Conservation (phyloP, 2,113 vertebrate species). For the Datnioides undecimradiatus region DNA sequence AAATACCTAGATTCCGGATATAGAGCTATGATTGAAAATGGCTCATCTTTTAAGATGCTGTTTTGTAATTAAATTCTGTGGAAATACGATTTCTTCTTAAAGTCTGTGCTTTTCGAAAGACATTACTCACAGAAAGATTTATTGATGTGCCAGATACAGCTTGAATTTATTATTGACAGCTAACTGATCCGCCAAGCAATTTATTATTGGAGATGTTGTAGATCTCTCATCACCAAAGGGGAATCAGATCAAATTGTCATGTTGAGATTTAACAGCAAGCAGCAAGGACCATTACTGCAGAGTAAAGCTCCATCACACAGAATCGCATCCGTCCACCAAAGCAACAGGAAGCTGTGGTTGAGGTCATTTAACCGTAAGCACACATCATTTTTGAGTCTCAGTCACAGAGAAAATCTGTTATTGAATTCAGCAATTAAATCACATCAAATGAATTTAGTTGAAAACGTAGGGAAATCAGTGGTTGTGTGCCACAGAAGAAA, state of each 20-base stretch:
- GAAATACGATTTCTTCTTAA: slow-evolving; percentile 17
- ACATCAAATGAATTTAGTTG: neutral
- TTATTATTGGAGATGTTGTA: neutral
- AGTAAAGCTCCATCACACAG: neutral
- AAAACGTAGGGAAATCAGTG: neutral
- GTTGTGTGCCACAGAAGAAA: neutral
- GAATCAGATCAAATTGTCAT: neutral
- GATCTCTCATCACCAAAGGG: neutral
- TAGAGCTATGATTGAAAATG: slow-evolving; percentile 17
- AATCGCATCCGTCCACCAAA: neutral
- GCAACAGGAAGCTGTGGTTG: neutral
- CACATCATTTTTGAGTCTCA: neutral
- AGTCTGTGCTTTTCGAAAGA: slow-evolving; percentile 15
- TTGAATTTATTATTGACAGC: neutral
- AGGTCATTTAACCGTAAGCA: neutral
- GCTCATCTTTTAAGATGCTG: slow-evolving; percentile 48
- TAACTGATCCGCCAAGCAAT: neutral
- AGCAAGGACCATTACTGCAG: neutral
- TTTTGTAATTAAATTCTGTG: slow-evolving; percentile 76
- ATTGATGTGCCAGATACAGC: neutral
- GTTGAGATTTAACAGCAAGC: neutral
- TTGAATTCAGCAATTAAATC: neutral
- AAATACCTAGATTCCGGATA: slow-evolving; percentile 21
- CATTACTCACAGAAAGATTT: neutral
- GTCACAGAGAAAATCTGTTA: neutral